Percentiles rank a stretch among this genome's conserved stretches.
These are phyloP conservation scores for Ophiothrix spiculata DNA, from an alignment of 35 echinoderm and acorn worm genomes.

Conservation along the genomic window DNA sequence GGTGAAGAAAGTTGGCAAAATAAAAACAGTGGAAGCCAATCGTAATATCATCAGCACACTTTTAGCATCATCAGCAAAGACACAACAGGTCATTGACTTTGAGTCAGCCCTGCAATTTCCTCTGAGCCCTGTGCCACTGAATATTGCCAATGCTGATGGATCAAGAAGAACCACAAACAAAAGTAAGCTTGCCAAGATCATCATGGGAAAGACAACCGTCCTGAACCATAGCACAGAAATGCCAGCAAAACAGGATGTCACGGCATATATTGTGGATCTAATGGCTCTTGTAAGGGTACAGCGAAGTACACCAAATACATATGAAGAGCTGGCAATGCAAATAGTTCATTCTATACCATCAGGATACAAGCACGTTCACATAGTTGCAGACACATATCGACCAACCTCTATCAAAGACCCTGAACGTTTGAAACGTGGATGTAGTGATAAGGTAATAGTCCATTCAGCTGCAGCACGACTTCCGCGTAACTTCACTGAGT, in stretches of 20 bases:
- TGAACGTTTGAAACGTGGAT: too few species aligned
- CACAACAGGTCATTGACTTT: slow-evolving; percentile 21
- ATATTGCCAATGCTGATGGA: slow-evolving; percentile 21
- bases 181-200: slow-evolving; percentile 22
- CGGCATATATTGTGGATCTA: slow-evolving; percentile 21
- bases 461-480: too few species aligned
- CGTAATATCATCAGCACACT: slow-evolving; percentile 25
- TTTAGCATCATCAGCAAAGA: slow-evolving; percentile 8
- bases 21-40: slow-evolving; percentile 21
- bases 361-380: too few species aligned
- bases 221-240: background rate
- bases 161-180: background rate
- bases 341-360: background rate
- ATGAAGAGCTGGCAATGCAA: background rate
- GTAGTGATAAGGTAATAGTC: too few species aligned
- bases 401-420: too few species aligned
- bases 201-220: slow-evolving; percentile 25
- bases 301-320: slow-evolving; percentile 15
- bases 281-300: slow-evolving; percentile 29
- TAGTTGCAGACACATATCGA: too few species aligned
- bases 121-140: slow-evolving; percentile 10
- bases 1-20: slow-evolving; percentile 23
- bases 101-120: slow-evolving; percentile 1
- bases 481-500: too few species aligned
- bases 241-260: slow-evolving; percentile 30